Base-by-base conservation (phyloP, 2,888 invertebrate species). In the Epinotia bilunana region DNA sequence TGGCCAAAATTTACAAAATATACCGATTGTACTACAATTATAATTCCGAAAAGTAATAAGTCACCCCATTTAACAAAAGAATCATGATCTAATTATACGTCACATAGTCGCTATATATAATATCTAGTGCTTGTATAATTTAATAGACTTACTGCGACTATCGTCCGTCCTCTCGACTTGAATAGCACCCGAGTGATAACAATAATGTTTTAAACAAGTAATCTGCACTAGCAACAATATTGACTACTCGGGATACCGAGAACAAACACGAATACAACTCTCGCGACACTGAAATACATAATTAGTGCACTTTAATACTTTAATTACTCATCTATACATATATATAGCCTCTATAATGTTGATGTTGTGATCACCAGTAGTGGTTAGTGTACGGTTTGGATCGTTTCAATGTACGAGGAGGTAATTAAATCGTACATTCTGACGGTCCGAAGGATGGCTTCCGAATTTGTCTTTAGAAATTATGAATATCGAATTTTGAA, bases 351-450 rank as follows among this genome's bases (percentile, higher is more conserved):
- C 9, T 39, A 33, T 79, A 80, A 78, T 84, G 78, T 82, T 79
- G 84, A 83, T 87, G 86, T 87, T 87, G 86, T 87, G 85, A 86
- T 80, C 78, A 78, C 82, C 81, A 71, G 80, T 84, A 84, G 82
- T 77, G 73, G 75, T 79, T 83, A 82, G 81, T 61, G 80, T 86
- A 86, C 82, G 81, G 81, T 79, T 81, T 79, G 81, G 80, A 80
- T 72, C 74, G 76, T 78, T 80, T 81, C 81, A 83, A 86, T 79
- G 83, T 83, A 79, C 80, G 81, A 78, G 58, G 43, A 68, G 18
- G 63, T 70, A 49, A 74, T 71, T 75, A 73, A 63, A 46, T 64
- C 73, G 73, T 78, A 75, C 80, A 81, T 84, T 84, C 82, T 83
- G 74, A 73, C 71, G 76, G 77, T 80, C 80, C 75, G 79, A 83